phyloP scores from a whole-genome alignment of 2,113 vertebrate genomes.

The Lontra canadensis region DNA sequence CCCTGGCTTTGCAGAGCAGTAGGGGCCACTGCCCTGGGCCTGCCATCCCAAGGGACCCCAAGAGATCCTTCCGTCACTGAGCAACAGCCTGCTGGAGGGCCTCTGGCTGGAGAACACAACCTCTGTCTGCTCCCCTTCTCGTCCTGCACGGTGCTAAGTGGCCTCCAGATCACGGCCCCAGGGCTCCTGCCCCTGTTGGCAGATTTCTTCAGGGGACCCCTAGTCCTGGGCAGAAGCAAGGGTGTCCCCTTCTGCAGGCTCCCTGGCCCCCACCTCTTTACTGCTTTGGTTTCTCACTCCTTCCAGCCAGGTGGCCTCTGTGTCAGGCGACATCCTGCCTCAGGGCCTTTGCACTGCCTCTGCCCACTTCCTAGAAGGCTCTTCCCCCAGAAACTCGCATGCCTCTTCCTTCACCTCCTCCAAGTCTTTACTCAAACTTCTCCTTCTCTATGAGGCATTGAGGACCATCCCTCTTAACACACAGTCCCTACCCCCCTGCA shows the following conservation, averaged over 20 bases:
- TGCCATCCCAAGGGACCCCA: rapidly evolving
- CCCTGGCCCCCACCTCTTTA: not conserved
- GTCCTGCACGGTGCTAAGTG: rapidly evolving
- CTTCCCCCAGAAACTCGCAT: not conserved
- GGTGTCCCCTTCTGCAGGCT: not conserved
- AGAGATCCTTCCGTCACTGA: not conserved
- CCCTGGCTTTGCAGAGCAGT: not conserved
- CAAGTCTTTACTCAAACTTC: not conserved
- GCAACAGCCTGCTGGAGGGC: not conserved
- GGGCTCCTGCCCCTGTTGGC: not conserved
- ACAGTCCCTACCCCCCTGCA: rapidly evolving
- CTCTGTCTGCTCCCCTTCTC: not conserved
- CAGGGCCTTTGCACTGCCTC: not conserved
- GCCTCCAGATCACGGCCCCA: rapidly evolving
- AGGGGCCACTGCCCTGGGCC: not conserved
- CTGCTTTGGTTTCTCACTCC: not conserved
- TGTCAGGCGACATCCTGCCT: not conserved
- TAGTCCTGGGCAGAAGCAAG: not conserved
- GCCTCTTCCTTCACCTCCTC: not conserved
- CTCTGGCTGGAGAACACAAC: not conserved
- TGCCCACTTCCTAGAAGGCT: not conserved
- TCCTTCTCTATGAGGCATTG: not conserved
- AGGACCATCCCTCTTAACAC: not conserved
- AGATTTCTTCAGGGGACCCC: not conserved
- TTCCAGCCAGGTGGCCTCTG: not conserved